Base-by-base conservation (phyloP, 30 jellyfish, hydroid and myxozoan species). In the Cassiopea xamachana region DNA sequence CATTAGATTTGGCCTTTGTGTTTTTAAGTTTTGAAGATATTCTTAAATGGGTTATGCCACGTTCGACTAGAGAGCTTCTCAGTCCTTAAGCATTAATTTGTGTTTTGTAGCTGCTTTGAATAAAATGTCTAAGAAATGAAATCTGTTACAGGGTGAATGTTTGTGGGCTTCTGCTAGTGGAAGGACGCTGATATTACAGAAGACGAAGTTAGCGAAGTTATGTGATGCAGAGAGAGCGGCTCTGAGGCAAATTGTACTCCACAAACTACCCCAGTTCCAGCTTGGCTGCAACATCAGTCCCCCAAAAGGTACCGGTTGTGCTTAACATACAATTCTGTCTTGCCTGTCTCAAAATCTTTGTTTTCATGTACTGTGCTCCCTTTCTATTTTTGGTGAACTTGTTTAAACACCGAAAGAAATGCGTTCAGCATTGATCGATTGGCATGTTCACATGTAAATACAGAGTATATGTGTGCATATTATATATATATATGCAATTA, bases 121-220 rank as follows among this genome's bases (percentile, higher is more conserved):
- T 64, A 64, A 0, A 9, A 14, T 2, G 27, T 2, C 74, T 64
- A 5, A 64, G 2, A 17, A 64, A 5, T 17, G 6, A 64, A 64
- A 5, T 13, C 51, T 71, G 13, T 89, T 89, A 17, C 39, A 94
- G 98, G 97, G 84, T 15, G 91, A 82, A 46, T 90, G 98, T 64
- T 48, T 95, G 45, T 95, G 99, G 99, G 79, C 69, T 39, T 87
- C 99, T 47, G 97, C 98, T 3, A 97, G 97, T 69, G 99, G 97
- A 58, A 75, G 98, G 83, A 74, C 77, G 46, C 81, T 95, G 46
- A 71, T 80, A 8, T 80, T 95, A 48, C 81, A 74, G 51, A 92
- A 87, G 67, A 95, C 96, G 6, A 64, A 84, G 17, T 70, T 95
- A 49, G 58, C 89, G 18, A 81, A 77, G 58, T 79, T 95, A 48